phyloP scores from a whole-genome alignment of 2,888 invertebrate genomes.

The Mystacides longicornis region DNA sequence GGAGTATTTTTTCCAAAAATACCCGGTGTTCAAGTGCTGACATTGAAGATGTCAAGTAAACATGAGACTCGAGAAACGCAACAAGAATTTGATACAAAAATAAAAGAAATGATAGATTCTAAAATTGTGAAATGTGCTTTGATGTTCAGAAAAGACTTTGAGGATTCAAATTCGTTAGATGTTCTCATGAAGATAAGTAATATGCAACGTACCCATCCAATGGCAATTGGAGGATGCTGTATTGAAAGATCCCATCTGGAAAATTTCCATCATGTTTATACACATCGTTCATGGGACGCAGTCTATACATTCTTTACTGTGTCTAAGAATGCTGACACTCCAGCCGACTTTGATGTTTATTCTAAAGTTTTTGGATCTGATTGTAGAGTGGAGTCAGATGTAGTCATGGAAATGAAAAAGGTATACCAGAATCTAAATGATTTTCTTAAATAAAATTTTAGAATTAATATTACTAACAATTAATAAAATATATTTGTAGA shows the following conservation, averaged over 20 bases:
- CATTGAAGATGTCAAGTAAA: not conserved
- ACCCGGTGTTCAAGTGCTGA: not conserved
- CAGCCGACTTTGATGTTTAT: conserved; percentile 26
- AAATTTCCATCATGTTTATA: conserved; percentile 17
- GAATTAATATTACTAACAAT: not conserved
- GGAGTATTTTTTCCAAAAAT: not conserved
- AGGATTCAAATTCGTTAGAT: conserved; percentile 11
- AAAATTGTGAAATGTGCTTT: not conserved
- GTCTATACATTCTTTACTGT: conserved; percentile 30
- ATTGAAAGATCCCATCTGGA: conserved; percentile 37
- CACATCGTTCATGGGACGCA: not conserved
- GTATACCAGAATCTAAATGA: not conserved
- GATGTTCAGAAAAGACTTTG: not conserved
- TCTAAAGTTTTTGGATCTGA: conserved; percentile 29
- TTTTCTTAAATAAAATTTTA: not conserved
- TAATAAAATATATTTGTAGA: conserved; percentile 31
- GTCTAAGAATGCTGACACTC: conserved; percentile 33
- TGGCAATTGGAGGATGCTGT: conserved; percentile 44
- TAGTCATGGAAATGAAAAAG: not conserved
- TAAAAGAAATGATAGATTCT: not conserved
- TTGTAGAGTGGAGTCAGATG: not conserved
- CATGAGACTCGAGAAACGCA: not conserved
- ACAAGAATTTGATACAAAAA: not conserved
- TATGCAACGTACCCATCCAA: conserved; percentile 37
- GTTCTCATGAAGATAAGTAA: not conserved